A percentile compares a stretch with the other conserved stretches of the same genome.
These are phyloP conservation scores for Masticophis lateralis DNA, from an alignment of 2,797 vertebrate genomes.

Conservation along the genomic window DNA sequence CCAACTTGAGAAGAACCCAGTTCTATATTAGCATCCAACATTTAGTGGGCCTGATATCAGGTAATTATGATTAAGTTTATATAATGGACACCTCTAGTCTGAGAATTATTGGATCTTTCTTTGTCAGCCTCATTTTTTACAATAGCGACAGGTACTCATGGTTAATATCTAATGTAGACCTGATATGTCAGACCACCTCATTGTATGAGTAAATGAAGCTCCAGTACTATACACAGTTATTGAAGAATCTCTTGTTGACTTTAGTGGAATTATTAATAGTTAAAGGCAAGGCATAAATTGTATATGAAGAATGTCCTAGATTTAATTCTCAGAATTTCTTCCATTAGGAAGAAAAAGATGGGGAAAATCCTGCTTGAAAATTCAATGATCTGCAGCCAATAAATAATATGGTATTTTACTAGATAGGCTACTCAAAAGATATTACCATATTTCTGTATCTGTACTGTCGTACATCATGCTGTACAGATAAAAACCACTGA, in stretches of 20 bases:
- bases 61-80: neutral
- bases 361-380: neutral
- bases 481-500: neutral
- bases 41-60: neutral
- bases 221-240: neutral
- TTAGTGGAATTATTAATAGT: neutral
- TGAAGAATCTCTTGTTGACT: neutral
- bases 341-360: neutral
- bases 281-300: neutral
- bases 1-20: neutral
- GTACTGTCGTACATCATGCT: neutral
- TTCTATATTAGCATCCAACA: neutral
- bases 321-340: neutral
- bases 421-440: neutral
- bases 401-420: neutral
- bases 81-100: neutral
- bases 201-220: neutral
- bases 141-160: neutral
- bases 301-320: neutral
- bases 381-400: neutral
- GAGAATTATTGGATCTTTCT: neutral
- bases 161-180: neutral
- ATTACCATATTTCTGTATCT: neutral
- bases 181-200: neutral
- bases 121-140: neutral